Percentiles rank a stretch among this genome's conserved stretches.
These are phyloP conservation scores for Rhopalosiphum padi DNA, from an alignment of 1,140 invertebrate genomes.

Conservation along the genomic window DNA sequence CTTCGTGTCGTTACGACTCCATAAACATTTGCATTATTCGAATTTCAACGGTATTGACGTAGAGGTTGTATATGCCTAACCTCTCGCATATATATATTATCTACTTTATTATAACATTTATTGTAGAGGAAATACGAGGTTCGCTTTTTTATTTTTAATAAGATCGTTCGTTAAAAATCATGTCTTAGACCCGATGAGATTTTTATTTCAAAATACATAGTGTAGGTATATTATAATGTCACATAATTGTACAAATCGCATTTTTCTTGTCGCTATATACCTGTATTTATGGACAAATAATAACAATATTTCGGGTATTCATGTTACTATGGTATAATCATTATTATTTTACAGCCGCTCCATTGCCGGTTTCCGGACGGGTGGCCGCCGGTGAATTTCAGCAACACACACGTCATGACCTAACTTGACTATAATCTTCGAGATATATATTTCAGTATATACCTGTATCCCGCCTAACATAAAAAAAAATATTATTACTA, in stretches of 20 bases:
- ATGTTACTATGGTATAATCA: neutral
- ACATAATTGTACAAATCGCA: neutral
- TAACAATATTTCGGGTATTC: neutral
- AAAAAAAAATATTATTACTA: too few species aligned
- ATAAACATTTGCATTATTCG: constrained; percentile 3
- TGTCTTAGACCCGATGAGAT: neutral
- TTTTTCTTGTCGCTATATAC: neutral
- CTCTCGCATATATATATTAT: too few species aligned
- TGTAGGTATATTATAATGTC: neutral
- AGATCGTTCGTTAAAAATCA: neutral
- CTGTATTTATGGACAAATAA: neutral
- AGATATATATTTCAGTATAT: too few species aligned
- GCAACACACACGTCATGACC: too few species aligned
- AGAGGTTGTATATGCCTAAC: neutral
- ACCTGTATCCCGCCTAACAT: too few species aligned
- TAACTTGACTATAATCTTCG: too few species aligned
- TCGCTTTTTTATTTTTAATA: neutral
- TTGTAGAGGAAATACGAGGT: neutral
- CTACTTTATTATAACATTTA: neutral
- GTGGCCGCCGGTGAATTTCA: too few species aligned
- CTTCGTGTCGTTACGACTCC: neutral
- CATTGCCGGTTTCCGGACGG: too few species aligned
- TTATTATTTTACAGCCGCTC: too few species aligned
- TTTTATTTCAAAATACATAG: neutral
- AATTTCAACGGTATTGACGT: neutral